Evolutionary conservation across 2,797 vertebrate genomes (phyloP).

Genomic region (Dendrocincla fuliginosa): DNA sequence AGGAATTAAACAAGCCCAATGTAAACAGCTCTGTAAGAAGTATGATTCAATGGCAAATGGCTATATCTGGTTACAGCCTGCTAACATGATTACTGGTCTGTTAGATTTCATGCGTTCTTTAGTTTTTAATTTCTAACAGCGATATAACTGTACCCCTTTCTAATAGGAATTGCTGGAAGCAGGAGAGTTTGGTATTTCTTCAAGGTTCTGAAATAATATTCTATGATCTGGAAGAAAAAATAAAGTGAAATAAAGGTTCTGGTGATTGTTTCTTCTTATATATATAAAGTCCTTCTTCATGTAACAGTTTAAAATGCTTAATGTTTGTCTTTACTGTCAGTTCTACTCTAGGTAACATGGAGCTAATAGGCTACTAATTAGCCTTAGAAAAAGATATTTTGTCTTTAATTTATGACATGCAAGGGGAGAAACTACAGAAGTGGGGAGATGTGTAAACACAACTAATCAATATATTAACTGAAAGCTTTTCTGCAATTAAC

Average conservation of each 20-base stretch:
- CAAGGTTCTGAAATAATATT: not conserved
- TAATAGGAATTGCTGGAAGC: not conserved
- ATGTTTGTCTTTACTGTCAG: not conserved
- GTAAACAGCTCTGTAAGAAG: not conserved
- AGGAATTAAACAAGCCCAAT: not conserved
- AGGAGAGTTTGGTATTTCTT: not conserved
- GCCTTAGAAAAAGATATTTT: not conserved
- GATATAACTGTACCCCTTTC: not conserved
- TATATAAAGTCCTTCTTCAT: not conserved
- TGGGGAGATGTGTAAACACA: not conserved
- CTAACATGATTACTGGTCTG: not conserved
- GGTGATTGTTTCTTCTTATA: not conserved
- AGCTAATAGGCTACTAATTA: not conserved
- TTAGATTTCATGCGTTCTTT: not conserved
- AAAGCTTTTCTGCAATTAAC: conserved; percentile 9
- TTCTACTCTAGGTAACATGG: not conserved
- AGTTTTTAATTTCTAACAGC: not conserved
- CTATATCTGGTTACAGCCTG: not conserved
- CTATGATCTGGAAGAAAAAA: not conserved
- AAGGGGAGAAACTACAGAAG: not conserved
- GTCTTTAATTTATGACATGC: conserved; percentile 12
- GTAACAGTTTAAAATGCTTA: not conserved
- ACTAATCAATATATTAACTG: not conserved
- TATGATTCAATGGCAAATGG: not conserved
- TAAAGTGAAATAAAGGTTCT: not conserved